Evolutionary conservation across 1,140 invertebrate genomes (phyloP).

Genomic region (Ephestia elutella): DNA sequence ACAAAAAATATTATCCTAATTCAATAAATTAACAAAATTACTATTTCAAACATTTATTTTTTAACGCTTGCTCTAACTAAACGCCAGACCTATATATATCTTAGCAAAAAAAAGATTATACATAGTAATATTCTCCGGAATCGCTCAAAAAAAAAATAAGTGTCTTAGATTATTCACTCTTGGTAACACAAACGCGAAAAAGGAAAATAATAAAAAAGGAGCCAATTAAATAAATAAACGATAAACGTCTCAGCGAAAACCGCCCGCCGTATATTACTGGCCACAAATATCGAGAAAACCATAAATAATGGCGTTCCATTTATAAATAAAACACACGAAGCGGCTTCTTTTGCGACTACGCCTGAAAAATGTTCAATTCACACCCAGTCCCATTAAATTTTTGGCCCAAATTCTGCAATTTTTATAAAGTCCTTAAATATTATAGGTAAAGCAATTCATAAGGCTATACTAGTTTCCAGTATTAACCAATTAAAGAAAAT

Average conservation of each 20-base stretch:
- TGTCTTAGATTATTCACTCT: not conserved
- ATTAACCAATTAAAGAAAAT: no score
- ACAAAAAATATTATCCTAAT: no score
- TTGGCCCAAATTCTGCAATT: not conserved
- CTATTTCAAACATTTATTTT: no score
- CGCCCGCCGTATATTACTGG: not conserved
- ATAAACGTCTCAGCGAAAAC: not conserved
- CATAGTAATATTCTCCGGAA: no score
- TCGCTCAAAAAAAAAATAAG: no score
- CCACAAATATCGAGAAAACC: slow-evolving; percentile 2
- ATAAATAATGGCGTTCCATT: not conserved
- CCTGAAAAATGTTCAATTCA: not conserved
- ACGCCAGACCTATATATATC: no score
- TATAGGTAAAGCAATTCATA: no score
- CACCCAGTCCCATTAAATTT: not conserved
- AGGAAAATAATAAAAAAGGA: not conserved
- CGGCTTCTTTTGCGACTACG: not conserved
- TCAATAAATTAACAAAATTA: no score
- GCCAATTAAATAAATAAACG: slow-evolving; percentile 3
- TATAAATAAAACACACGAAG: not conserved
- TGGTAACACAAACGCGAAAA: not conserved
- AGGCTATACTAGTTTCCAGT: no score
- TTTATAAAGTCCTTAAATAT: not conserved
- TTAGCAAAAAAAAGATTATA: no score
- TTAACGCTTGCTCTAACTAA: no score